Evolutionary conservation across 1,140 invertebrate species (phyloP).

Genomic region (Oreohelix idahoensis): DNA sequence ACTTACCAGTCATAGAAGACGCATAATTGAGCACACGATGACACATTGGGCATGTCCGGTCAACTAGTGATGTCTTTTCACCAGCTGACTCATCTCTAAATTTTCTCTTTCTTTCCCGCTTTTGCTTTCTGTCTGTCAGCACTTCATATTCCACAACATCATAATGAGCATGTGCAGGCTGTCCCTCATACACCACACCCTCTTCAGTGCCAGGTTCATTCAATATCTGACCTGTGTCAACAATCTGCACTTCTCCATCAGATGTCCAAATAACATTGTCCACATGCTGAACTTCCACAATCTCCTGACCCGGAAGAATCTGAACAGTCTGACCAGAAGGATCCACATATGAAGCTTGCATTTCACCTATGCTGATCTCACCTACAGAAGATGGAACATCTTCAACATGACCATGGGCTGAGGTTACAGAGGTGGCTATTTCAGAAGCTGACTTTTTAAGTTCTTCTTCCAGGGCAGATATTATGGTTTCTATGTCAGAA

Average conservation of each 20-base stretch:
- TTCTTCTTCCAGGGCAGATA: conserved; percentile 34
- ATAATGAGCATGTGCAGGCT: conserved; percentile 18
- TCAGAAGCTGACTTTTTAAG: conserved; percentile 28
- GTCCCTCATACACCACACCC: neutral
- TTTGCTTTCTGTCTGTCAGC: conserved; percentile 5
- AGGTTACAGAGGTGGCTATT: neutral
- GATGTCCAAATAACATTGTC: conserved; percentile 34
- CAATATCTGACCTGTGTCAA: neutral
- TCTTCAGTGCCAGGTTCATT: neutral
- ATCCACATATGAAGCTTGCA: conserved; percentile 4
- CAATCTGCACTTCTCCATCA: conserved; percentile 31
- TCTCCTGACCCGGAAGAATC: conserved; percentile 20
- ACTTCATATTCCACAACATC: conserved; percentile 42
- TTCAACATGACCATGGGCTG: neutral
- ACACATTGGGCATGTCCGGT: conserved; percentile 42
- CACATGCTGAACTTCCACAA: conserved; percentile 27
- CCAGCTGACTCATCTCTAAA: conserved; percentile 5
- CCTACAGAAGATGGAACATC: neutral
- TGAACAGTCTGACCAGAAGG: conserved; percentile 19
- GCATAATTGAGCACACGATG: conserved; percentile 36
- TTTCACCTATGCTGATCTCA: neutral
- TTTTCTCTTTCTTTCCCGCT: conserved; percentile 22
- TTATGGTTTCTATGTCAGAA: conserved; percentile 40
- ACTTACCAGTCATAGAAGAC: conserved; percentile 44
- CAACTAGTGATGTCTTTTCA: neutral